Percentiles rank a stretch among this genome's conserved stretches.
Evolutionary conservation across 1,140 invertebrate genomes (phyloP).

Genomic region (Teleogryllus occipitalis): DNA sequence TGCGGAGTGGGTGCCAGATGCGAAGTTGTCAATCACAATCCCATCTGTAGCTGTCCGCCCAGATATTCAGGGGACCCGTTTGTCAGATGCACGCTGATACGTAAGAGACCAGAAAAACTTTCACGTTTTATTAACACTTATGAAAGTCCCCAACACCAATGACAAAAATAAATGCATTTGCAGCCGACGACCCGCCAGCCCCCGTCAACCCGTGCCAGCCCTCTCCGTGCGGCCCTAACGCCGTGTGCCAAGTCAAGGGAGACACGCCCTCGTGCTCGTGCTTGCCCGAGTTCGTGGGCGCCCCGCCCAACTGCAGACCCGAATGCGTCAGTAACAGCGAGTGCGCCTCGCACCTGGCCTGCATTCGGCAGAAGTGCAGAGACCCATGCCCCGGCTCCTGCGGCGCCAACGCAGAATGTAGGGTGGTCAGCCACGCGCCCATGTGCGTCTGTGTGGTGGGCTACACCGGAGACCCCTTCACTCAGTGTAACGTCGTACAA

Average conservation of each 20-base stretch:
- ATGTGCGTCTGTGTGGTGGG: constrained; percentile 50
- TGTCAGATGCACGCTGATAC: constrained; percentile 24
- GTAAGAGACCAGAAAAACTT: neutral
- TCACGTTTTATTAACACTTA: neutral
- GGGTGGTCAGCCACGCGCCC: constrained; percentile 51
- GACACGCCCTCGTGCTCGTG: constrained; percentile 54
- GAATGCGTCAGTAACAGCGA: constrained; percentile 54
- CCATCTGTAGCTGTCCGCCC: constrained; percentile 42
- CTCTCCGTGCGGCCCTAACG: constrained; percentile 51
- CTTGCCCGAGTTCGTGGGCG: constrained; percentile 49
- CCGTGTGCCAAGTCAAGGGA: constrained; percentile 46
- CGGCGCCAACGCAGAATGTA: constrained; percentile 50
- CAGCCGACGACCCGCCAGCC: constrained; percentile 23
- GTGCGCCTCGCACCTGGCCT: constrained; percentile 52
- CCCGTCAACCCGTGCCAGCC: constrained; percentile 48
- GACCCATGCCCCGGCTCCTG: constrained; percentile 58
- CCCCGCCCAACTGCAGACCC: constrained; percentile 52
- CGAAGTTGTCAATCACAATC: constrained; percentile 45
- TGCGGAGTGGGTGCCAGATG: constrained; percentile 48
- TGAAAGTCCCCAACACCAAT: neutral
- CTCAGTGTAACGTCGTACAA: constrained; percentile 35
- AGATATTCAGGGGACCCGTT: constrained; percentile 47
- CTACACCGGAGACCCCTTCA: constrained; percentile 52
- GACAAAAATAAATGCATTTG: neutral
- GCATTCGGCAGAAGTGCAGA: constrained; percentile 51